Base-by-base conservation (phyloP, 2,888 invertebrate species). In the Lasioglossum morio region DNA sequence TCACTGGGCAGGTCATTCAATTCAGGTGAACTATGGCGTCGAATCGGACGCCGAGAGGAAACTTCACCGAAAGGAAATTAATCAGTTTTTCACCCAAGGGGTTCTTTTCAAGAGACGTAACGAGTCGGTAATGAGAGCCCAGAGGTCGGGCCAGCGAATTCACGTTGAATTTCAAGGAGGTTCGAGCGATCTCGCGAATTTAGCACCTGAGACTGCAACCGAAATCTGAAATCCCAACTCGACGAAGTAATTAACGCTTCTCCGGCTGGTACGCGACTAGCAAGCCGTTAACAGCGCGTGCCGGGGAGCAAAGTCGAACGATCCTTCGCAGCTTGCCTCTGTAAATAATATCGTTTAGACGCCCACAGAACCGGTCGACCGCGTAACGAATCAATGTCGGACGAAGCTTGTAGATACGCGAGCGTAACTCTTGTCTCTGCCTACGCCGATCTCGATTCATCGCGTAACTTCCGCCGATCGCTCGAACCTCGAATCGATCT, bases 371-470 rank as follows among this genome's bases (percentile, higher is more conserved):
- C 72, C 34, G 27, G 69, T 69, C 85, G 78, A 27, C 16, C 79
- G 84, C 72, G 79, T 60, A 76, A 66, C 82, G 87, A 80, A 86
- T 77, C 86, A 77, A 87, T 80, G 84, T 77, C 86, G 79, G 30
- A 74, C 60, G 78, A 72, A 63, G 43, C 43, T 27, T 23, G 69
- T 34, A 30, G 84, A 79, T 81, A 83, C 89, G 48, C 78, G 84
- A 85, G 74, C 84, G 79, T 37, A 72, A 43, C 75, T 85, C 66
- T 60, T 19, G 48, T 74, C 40, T 74, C 87, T 70, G 78, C 91
- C 92, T 81, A 92, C 92, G 89, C 86, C 87, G 89, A 87, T 90
- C 89, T 83, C 87, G 85, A 90, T 88, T 82, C 80, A 66, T 40
- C 85, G 53, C 60, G 77, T 82, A 77, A 86, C 82, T 84, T 84